Percentiles rank a stretch among this genome's conserved stretches.
Conservation (phyloP, 2,797 vertebrate genomes). For the Remorina albescens region DNA sequence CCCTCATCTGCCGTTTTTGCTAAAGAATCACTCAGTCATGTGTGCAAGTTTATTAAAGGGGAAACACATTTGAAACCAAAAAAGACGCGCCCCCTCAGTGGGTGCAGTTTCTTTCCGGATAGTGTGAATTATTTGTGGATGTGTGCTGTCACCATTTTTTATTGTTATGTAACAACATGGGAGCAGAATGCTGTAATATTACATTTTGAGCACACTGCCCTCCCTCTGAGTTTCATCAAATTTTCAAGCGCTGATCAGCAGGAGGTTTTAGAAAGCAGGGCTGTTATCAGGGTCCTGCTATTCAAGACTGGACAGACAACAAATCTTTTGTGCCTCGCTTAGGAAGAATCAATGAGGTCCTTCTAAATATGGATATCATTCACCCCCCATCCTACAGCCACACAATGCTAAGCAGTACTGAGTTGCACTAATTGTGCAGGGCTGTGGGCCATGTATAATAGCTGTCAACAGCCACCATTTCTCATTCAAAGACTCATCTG, state of each 20-base stretch:
- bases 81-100: slow-evolving; percentile 17
- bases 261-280: slow-evolving; percentile 49
- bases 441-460: slow-evolving; percentile 53
- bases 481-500: slow-evolving; percentile 36
- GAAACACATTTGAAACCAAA: slow-evolving; percentile 52
- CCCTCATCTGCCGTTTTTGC: slow-evolving; percentile 79
- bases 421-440: slow-evolving; percentile 67
- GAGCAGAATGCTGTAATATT: slow-evolving; percentile 25
- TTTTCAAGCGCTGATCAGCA: slow-evolving; percentile 42
- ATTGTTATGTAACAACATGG: slow-evolving; percentile 59
- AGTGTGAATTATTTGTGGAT: slow-evolving; percentile 52
- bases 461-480: slow-evolving; percentile 47
- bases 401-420: slow-evolving; percentile 74
- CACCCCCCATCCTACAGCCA: slow-evolving; percentile 50
- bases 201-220: slow-evolving; percentile 25
- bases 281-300: slow-evolving; percentile 56
- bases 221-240: slow-evolving; percentile 27
- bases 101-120: slow-evolving; percentile 25
- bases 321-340: slow-evolving; percentile 70
- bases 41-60: slow-evolving; percentile 63
- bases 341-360: slow-evolving; percentile 74
- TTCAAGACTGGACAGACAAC: slow-evolving; percentile 68
- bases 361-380: slow-evolving; percentile 75
- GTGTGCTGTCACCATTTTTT: slow-evolving; percentile 44
- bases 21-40: slow-evolving; percentile 66